Base-by-base conservation (phyloP, 2,888 invertebrate genomes). In the Cistogaster globosa region DNA sequence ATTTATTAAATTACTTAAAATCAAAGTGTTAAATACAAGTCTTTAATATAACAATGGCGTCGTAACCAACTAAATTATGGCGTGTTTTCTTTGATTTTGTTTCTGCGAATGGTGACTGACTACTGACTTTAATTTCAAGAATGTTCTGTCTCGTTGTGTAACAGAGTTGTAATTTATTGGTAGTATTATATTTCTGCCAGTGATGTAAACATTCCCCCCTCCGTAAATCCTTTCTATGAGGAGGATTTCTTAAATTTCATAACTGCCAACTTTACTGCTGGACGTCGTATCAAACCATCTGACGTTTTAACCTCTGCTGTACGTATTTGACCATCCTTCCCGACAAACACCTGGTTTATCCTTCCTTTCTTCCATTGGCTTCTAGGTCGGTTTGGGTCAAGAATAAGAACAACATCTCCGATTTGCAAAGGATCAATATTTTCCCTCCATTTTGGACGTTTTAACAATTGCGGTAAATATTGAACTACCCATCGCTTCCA, bases 281-380 rank as follows among this genome's bases (percentile, higher is more conserved):
- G 38, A 0, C 32, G 32, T 32, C 32, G 6, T 32, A 32, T 32
- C 32, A 32, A 7, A 32, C 32, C 32, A 32, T 32, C 6, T 5
- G 32, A 32, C 32, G 32, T 32, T 8, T 32, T 32, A 32, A 32
- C 32, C 32, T 32, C 2, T 32, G 32, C 32, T 32, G 32, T 7
- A 32, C 86, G 85, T 6, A 85, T 83, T 20, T 87, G 85, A 0
- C 79, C 84, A 72, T 87, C 82, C 2, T 67, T 32, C 1, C 67
- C 69, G 5, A 51, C 16, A 53, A 71, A 86, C 0, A 83, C 74
- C 26, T 53, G 53, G 16, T 5, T 18, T 14, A 85, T 69, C 55
- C 80, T 80, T 4, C 82, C 86, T 16, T 57, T 53, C 1, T 53
- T 18, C 86, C 86, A 87, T 36, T 83, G 75, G 18, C 75, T 69